Evolutionary conservation across 2,113 vertebrate species (phyloP), one percentile per base, ranked within the genome.

Genomic region (Tylochromis polylepis): DNA sequence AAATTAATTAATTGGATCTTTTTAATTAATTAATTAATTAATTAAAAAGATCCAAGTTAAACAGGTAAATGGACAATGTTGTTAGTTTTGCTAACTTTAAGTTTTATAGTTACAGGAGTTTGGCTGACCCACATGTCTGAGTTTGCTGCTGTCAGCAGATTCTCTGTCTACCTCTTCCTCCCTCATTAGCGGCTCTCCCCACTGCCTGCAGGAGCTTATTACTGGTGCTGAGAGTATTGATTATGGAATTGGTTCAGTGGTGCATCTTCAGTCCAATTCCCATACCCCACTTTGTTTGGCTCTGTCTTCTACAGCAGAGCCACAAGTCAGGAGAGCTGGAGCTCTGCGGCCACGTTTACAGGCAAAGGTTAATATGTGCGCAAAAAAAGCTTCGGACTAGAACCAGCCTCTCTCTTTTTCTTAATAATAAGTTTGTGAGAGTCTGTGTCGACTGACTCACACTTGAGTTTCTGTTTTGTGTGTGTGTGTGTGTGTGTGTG

Each of bases 211-310:
- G 20, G 77, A 38, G 55, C 72, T 88, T 49, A 75, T 92, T 86
- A 85, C 85, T 27, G 58, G 62, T 67, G 29, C 27, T 82, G 75
- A 87, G 34, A 77, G 81, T 90, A 91, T 91, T 91, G 90, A 91
- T 91, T 78, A 72, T 82, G 82, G 31, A 65, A 12, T 22, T 79
- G 83, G 65, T 78, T 81, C 82, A 85, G 36, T 36, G 38, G 31
- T 29, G 53, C 49, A 55, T 49, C 41, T 27, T 41, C 79, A 83
- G 80, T 29, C 53, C 29, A 77, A 29, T 75, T 80, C 70, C 77
- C 72, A 46, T 12, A 36, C 12, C 38, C 56, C 41, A 18, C 22
- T 27, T 51, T 86, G 79, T 56, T 77, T 65, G 34, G 22, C 31
- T 82, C 9, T 31, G 31, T 79, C 5, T 11, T 56, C n/a, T 77